phyloP scores from a whole-genome alignment of 2,113 vertebrate species.

The human region DNA sequence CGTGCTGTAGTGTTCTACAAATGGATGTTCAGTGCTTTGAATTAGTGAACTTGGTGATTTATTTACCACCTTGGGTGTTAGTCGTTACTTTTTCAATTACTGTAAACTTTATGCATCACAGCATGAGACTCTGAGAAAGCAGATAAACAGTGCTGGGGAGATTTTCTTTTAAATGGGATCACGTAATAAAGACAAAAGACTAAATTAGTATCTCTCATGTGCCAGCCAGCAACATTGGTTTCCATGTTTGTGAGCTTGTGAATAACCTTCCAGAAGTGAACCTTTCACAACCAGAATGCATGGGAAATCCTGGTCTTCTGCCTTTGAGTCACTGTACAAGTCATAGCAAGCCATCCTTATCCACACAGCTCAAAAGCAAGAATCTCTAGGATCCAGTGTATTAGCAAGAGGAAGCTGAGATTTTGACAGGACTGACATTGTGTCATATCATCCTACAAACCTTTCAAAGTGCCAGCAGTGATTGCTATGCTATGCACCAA shows the following conservation, averaged over 20 bases:
- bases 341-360: neutral
- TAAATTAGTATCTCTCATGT: conserved; percentile 43
- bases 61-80: conserved; percentile 71
- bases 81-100: conserved; percentile 75
- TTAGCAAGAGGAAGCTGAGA: neutral
- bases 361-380: neutral
- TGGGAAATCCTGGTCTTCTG: neutral
- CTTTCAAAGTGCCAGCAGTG: neutral
- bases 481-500: neutral
- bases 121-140: conserved; percentile 61
- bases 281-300: neutral
- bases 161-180: conserved; percentile 70
- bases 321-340: neutral
- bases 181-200: conserved; percentile 63
- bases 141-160: conserved; percentile 39
- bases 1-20: conserved; percentile 30
- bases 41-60: conserved; percentile 74
- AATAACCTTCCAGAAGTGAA: neutral
- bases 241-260: neutral
- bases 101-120: conserved; percentile 41
- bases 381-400: neutral
- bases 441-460: neutral
- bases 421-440: neutral
- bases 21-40: conserved; percentile 61
- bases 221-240: neutral